Base-by-base conservation (phyloP, 2,797 vertebrate species). In the Lateolabrax maculatus region DNA sequence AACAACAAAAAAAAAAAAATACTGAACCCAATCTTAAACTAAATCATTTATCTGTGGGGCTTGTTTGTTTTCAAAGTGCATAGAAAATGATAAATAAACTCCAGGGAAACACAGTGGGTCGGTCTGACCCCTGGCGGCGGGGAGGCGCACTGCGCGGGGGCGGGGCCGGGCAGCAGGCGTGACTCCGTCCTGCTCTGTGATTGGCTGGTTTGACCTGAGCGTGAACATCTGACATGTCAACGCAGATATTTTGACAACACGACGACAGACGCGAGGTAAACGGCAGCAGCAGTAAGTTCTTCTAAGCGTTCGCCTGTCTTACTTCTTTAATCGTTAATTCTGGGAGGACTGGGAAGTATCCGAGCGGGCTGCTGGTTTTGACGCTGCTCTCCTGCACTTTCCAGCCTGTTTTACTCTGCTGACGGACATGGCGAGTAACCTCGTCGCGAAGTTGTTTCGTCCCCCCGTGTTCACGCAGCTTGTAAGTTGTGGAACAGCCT, bases 381-480 rank as follows among this genome's bases (percentile, higher is more conserved):
- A 56, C 34, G 3, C 21, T 34, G 12, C 10, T 49, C 23, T 27
- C 1, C 51, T 51, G 34, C 23, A 23, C 36, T 48, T 29, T 27
- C 21, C 15, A 44, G 37, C 13, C 37, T 29, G 31, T 29, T 36
- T 75, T 65, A n/a, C n/a, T 21, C 27, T 39, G 10, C 60, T 41
- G 18, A 44, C 10, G 34, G 71, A 49, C 68, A 95, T 95, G 93
- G 92, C 91, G 56, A 83, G 27, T 56, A 55, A 81, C 16, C 37
- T 87, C 19, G 29, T 91, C n/a, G 73, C 75, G 5, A 93, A 64
- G 79, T 53, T 90, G 18, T 31, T 89, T 46, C 92, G 90, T 9
- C 75, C 80, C 5, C 3, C 55, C 23, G 27, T 66, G 18, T 16
- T 89, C 9, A 53, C 67, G 4, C 76, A 85, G 15, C 25, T 91